A percentile compares a stretch with the other conserved stretches of the same genome.
Evolutionary conservation across 2,797 vertebrate genomes (phyloP).

Genomic region (Poeciliopsis presidionis): DNA sequence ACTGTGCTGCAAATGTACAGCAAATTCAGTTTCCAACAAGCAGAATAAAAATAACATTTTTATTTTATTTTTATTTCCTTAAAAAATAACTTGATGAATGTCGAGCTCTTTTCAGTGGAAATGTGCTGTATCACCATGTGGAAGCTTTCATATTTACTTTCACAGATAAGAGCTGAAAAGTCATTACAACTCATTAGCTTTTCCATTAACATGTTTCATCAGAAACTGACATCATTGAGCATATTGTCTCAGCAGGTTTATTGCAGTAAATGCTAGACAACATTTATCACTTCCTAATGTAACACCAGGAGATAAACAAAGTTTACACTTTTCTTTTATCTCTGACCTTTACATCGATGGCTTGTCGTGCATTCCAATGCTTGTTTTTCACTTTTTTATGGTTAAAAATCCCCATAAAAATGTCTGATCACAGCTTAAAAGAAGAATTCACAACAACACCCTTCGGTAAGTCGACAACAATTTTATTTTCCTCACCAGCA

Average conservation of each 20-base stretch:
- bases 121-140: constrained; percentile 70
- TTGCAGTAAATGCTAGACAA: constrained; percentile 30
- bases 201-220: constrained; percentile 81
- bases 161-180: constrained; percentile 83
- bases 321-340: constrained; percentile 17
- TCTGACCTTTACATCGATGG: constrained; percentile 1
- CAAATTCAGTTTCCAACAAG: constrained; percentile 18
- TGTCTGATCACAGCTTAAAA: neutral
- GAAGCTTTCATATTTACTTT: constrained; percentile 84
- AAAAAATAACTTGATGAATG: constrained; percentile 46
- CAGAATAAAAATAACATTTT: constrained; percentile 2
- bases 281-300: constrained; percentile 31
- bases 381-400: neutral
- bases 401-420: neutral
- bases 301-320: constrained; percentile 21
- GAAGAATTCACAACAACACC: neutral
- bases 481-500: constrained; percentile 36
- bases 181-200: constrained; percentile 85
- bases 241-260: constrained; percentile 53
- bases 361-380: neutral
- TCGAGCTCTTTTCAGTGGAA: constrained; percentile 42
- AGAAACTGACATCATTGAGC: constrained; percentile 67
- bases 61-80: constrained; percentile 15
- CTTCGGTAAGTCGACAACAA: constrained; percentile 4
- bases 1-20: neutral